These are phyloP conservation scores for Drosophila cyrtoloma DNA, from an alignment of 2,888 invertebrate genomes.

Conservation along the genomic window DNA sequence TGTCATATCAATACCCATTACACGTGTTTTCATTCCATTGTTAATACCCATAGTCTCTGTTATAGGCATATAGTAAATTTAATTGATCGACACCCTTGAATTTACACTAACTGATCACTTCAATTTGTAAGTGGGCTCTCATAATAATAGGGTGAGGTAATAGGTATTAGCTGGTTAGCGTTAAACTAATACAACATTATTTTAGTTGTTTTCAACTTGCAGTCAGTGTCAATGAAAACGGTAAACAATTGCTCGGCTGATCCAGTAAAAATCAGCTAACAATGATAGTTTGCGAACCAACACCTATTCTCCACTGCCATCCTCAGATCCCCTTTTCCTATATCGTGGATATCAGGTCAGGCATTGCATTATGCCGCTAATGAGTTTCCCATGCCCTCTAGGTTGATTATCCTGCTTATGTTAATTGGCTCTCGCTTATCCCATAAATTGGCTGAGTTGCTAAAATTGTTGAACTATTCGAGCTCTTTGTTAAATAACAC, in stretches of 20 bases:
- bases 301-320: slow-evolving; percentile 13
- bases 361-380: slow-evolving; percentile 33
- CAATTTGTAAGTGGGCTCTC: slow-evolving; percentile 3
- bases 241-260: slow-evolving; percentile 24
- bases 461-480: slow-evolving; percentile 1
- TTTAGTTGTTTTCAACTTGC: neutral
- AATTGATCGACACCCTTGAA: slow-evolving; percentile 42
- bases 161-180: neutral
- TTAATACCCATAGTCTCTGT: slow-evolving; percentile 47
- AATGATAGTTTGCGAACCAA: slow-evolving; percentile 18
- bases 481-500: fast-evolving
- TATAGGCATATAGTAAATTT: slow-evolving; percentile 41
- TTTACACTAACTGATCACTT: slow-evolving; percentile 40
- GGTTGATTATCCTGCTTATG: slow-evolving; percentile 41
- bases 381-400: slow-evolving; percentile 37
- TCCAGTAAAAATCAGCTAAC: slow-evolving; percentile 11
- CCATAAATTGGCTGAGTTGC: slow-evolving; percentile 27
- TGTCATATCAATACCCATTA: slow-evolving; percentile 11
- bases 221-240: slow-evolving; percentile 15
- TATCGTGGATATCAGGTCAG: neutral
- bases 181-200: neutral
- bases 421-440: slow-evolving; percentile 44
- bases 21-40: slow-evolving; percentile 10
- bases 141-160: neutral
- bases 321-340: neutral